Percentiles rank a stretch among this genome's conserved stretches.
phyloP scores from a whole-genome alignment of 2,888 invertebrate species.

The Bhutanitis thaidina region DNA sequence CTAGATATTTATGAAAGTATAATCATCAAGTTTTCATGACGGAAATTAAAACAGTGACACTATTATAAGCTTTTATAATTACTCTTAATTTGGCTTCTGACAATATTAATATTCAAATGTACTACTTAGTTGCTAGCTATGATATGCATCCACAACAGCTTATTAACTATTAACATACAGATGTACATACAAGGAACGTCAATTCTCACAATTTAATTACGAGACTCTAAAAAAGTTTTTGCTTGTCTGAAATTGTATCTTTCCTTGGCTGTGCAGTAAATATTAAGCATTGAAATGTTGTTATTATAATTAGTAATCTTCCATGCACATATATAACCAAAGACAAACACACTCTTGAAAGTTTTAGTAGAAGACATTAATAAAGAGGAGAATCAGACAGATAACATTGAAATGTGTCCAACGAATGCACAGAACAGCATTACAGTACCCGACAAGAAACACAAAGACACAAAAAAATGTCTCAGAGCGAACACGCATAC shows the following conservation, averaged over 20 bases:
- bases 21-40: not conserved
- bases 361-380: conserved; percentile 35
- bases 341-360: conserved; percentile 76
- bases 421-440: conserved; percentile 39
- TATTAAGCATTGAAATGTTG: conserved; percentile 40
- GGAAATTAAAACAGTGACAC: conserved; percentile 21
- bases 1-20: not conserved
- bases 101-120: conserved; percentile 26
- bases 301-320: conserved; percentile 55
- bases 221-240: not conserved
- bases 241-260: conserved; percentile 28
- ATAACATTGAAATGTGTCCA: conserved; percentile 39
- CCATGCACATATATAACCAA: conserved; percentile 79
- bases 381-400: conserved; percentile 33
- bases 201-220: not conserved
- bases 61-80: conserved; percentile 23
- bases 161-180: conserved; percentile 43
- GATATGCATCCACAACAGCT: conserved; percentile 52
- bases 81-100: conserved; percentile 26
- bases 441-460: conserved; percentile 37
- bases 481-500: conserved; percentile 26
- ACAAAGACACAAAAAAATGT: conserved; percentile 40
- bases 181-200: conserved; percentile 28
- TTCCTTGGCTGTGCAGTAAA: conserved; percentile 47
- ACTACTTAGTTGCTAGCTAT: conserved; percentile 29